Evolutionary conservation across 2,888 invertebrate genomes (phyloP).

Genomic region (Drosophila seclusa): DNA sequence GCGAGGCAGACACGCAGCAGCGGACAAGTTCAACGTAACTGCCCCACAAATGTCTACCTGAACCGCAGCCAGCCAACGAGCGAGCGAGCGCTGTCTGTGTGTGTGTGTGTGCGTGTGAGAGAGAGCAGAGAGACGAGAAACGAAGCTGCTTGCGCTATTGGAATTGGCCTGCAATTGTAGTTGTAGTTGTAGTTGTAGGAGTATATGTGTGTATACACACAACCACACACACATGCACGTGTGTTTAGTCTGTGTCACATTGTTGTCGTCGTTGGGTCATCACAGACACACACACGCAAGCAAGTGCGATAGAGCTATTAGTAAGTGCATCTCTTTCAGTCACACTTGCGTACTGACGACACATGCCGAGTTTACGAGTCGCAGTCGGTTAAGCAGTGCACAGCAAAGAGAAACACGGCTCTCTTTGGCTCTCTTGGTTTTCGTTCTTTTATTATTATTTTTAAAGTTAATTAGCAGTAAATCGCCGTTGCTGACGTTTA

Average conservation of each 20-base stretch:
- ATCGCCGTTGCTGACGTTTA: conserved; percentile 15
- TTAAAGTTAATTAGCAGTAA: conserved; percentile 10
- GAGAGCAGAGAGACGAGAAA: conserved; percentile 28
- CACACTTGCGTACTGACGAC: conserved; percentile 24
- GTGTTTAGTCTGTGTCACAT: conserved; percentile 66
- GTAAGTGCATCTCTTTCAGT: conserved; percentile 28
- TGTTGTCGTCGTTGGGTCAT: conserved; percentile 77
- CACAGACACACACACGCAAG: conserved; percentile 24
- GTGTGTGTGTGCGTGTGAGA: conserved; percentile 20
- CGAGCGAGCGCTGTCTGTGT: conserved; percentile 32
- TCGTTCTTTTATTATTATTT: not conserved
- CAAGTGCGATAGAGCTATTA: conserved; percentile 35
- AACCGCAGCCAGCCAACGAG: conserved; percentile 53
- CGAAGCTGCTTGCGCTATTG: conserved; percentile 53
- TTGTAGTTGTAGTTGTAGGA: conserved; percentile 27
- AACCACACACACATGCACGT: not conserved
- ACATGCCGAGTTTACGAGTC: not conserved
- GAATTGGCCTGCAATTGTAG: conserved; percentile 63
- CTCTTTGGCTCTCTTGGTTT: conserved; percentile 25
- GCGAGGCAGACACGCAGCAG: conserved; percentile 77
- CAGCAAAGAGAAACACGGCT: conserved; percentile 29
- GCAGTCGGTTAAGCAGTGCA: conserved; percentile 56
- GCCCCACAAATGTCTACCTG: conserved; percentile 81
- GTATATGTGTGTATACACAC: conserved; percentile 11
- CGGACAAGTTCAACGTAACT: conserved; percentile 84